Evolutionary conservation across 92 coral and sea anemone genomes (phyloP).

Genomic region (Heteractis magnifica): DNA sequence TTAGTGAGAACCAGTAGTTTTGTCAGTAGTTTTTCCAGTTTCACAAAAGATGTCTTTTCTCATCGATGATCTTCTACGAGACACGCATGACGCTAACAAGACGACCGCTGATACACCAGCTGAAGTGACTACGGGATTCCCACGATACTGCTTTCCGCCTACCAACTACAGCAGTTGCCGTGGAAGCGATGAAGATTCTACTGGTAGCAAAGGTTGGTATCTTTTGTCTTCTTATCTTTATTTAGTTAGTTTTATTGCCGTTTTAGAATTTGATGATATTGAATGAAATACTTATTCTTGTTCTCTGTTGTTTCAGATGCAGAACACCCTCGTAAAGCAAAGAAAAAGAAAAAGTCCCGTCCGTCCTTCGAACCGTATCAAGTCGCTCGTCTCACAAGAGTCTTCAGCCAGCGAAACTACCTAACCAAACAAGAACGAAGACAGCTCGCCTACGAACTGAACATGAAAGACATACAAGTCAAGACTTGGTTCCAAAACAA

Average conservation of each 20-base stretch:
- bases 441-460: conserved; percentile 22
- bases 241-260: neutral
- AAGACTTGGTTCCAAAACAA: conserved; percentile 34
- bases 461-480: conserved; percentile 36
- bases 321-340: neutral
- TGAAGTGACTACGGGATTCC: conserved; percentile 10
- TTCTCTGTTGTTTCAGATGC: neutral
- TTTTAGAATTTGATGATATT: neutral
- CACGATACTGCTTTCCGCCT: conserved; percentile 15
- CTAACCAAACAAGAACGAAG: conserved; percentile 18
- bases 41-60: conserved; percentile 3
- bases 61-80: conserved; percentile 26
- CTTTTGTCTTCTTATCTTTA: neutral
- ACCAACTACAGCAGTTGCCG: neutral
- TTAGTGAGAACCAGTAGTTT: neutral
- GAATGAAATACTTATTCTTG: neutral
- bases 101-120: conserved; percentile 18
- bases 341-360: conserved; percentile 10
- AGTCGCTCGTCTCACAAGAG: conserved; percentile 5
- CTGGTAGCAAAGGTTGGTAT: neutral
- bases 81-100: conserved; percentile 15
- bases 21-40: neutral
- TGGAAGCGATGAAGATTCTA: conserved; percentile 3
- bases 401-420: conserved; percentile 15
- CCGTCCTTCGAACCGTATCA: conserved; percentile 14